Base-by-base conservation (phyloP, 2,888 invertebrate species). In the Pristionchus japonicus region DNA sequence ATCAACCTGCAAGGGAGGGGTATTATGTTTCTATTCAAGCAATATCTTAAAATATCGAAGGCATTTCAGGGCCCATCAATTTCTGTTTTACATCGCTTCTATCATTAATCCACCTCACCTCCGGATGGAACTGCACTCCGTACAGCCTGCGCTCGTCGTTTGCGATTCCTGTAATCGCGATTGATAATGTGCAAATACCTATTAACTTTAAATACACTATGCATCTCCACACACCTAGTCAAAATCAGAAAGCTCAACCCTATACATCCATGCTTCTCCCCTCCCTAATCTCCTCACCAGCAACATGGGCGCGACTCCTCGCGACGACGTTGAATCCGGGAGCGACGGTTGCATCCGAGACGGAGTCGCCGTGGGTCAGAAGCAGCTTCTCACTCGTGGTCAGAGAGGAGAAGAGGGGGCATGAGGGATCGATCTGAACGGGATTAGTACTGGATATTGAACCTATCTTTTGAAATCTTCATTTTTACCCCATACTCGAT, bases 101-200 rank as follows among this genome's bases (percentile, higher is more conserved):
- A n/a, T n/a, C n/a, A n/a, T n/a, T n/a, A 20, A 17, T 13, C 23
- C 52, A 77, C 77, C 61, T 37, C 27, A 99, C 97, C 96, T 99
- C 99, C 0, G 99, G 99, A 95, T 99, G 99, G 95, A 99, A 99
- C 96, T 99, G 99, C 90, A 99, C 97, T 47, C 99, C 99, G 94
- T 98, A 98, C 89, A 98, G 96, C 88, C 97, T 96, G 95, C 97
- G 96, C 94, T 97, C 97, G 94, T 98, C 98, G 95, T 97, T 97
- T 93, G 97, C 97, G 93, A 99, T 97, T 88, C 97, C 98, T 95
- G 92, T 49, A 92, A 43, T 40, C n/a, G n/a, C n/a, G n/a, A n/a
- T n/a, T n/a, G n/a, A n/a, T n/a, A n/a, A n/a, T n/a, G n/a, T n/a
- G n/a, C n/a, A n/a, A n/a, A n/a, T n/a, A n/a, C n/a, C n/a, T n/a